phyloP scores from a whole-genome alignment of 2,888 invertebrate genomes.

The Machimus atricapillus region DNA sequence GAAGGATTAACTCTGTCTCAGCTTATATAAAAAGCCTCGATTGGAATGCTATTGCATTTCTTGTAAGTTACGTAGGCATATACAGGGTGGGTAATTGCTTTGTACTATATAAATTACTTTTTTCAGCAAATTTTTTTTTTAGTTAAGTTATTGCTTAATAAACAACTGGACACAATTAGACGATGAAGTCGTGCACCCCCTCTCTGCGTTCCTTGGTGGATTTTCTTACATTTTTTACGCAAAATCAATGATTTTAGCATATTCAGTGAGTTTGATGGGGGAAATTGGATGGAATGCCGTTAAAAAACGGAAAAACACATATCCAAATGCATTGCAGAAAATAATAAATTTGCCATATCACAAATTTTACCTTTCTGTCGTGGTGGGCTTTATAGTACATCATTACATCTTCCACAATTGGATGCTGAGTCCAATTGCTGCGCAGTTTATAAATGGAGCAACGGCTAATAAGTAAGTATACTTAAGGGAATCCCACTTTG shows the following conservation, averaged over 20 bases:
- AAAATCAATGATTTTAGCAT: conserved; percentile 51
- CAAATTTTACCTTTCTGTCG: neutral
- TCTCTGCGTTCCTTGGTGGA: conserved; percentile 53
- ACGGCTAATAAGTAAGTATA: neutral
- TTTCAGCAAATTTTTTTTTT: neutral
- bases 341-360: neutral
- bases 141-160: conserved; percentile 52
- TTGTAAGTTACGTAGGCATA: conserved; percentile 54
- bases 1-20: neutral
- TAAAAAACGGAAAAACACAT: neutral
- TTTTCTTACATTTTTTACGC: conserved; percentile 52
- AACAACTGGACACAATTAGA: conserved; percentile 45
- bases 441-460: neutral
- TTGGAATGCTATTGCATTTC: conserved; percentile 47
- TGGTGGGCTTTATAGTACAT: neutral
- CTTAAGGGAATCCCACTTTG: neutral
- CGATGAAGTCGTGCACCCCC: conserved; percentile 27
- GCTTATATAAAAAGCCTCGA: conserved; percentile 16
- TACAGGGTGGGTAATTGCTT: conserved; percentile 52
- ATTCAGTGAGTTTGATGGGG: conserved; percentile 46
- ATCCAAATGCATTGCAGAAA: neutral
- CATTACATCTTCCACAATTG: neutral
- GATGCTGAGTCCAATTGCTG: neutral
- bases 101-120: neutral
- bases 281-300: neutral